phyloP scores from a whole-genome alignment of 2,113 vertebrate genomes.

The Craseonycteris thonglongyai region DNA sequence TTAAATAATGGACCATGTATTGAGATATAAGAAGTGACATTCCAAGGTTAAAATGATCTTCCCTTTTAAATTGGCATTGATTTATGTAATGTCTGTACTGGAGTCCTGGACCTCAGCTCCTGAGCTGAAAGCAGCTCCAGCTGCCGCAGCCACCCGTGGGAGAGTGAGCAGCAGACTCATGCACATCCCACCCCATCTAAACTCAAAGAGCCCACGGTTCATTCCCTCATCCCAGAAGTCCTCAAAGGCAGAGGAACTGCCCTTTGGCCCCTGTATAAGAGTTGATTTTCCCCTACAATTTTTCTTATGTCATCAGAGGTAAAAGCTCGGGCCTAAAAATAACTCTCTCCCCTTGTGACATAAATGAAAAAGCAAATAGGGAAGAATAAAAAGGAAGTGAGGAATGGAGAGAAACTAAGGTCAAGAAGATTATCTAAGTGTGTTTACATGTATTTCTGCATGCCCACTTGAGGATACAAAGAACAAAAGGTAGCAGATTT shows the following conservation, averaged over 20 bases:
- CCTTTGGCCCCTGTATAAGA: not conserved
- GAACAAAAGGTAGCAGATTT: constrained; percentile 28
- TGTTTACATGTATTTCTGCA: not conserved
- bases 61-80: constrained; percentile 52
- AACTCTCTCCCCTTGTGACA: not conserved
- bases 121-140: not conserved
- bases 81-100: not conserved
- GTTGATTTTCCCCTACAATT: not conserved
- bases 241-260: not conserved
- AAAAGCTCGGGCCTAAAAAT: not conserved
- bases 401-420: not conserved
- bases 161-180: not conserved
- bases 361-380: not conserved
- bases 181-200: not conserved
- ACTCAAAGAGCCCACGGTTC: not conserved
- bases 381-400: not conserved
- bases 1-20: constrained; percentile 44
- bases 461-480: not conserved
- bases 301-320: not conserved
- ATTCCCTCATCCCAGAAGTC: not conserved
- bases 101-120: not conserved
- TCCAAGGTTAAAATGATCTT: constrained; percentile 60
- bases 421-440: not conserved
- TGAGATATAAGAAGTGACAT: constrained; percentile 39
- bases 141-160: not conserved